A percentile compares a stretch with the other conserved stretches of the same genome.
Evolutionary conservation across 2,888 invertebrate species (phyloP).

Genomic region (Eudasyphora cyanicolor): DNA sequence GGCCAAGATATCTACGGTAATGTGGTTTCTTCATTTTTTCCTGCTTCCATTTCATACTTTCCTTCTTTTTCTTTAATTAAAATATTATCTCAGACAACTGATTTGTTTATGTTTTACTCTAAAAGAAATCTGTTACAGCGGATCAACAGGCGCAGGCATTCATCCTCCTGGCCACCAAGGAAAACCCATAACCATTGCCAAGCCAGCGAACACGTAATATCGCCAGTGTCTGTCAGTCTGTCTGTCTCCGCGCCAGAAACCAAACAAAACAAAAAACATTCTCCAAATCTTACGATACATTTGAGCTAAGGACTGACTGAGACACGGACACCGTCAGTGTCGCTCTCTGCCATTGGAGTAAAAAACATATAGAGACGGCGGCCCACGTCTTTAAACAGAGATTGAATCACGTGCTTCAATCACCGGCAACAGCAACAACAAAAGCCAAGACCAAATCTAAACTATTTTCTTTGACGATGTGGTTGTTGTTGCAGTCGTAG

Average conservation of each 20-base stretch:
- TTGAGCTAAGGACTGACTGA: not conserved
- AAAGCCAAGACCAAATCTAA: conserved; percentile 34
- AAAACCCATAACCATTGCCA: not conserved
- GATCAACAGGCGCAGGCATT: conserved; percentile 23
- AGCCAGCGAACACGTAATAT: conserved; percentile 26
- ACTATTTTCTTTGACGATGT: conserved; percentile 56
- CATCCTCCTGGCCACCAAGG: not conserved
- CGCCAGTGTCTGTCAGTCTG: no score
- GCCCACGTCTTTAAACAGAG: conserved; percentile 43
- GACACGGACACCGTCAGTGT: not conserved
- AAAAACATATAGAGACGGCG: not conserved
- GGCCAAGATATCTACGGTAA: conserved; percentile 23
- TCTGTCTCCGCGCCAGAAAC: not conserved
- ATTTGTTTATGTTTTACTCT: conserved; percentile 33
- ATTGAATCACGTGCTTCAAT: conserved; percentile 63
- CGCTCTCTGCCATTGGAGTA: no score
- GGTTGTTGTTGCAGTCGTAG: not conserved
- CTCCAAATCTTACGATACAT: not conserved
- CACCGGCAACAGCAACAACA: conserved; percentile 32
- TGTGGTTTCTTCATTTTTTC: not conserved
- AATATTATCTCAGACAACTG: conserved; percentile 33
- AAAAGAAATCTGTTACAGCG: conserved; percentile 2
- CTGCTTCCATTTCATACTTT: not conserved
- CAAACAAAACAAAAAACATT: not conserved
- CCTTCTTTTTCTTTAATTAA: conserved; percentile 25